phyloP scores from a whole-genome alignment of 2,797 vertebrate genomes.

The Euphonia xanthogaster region DNA sequence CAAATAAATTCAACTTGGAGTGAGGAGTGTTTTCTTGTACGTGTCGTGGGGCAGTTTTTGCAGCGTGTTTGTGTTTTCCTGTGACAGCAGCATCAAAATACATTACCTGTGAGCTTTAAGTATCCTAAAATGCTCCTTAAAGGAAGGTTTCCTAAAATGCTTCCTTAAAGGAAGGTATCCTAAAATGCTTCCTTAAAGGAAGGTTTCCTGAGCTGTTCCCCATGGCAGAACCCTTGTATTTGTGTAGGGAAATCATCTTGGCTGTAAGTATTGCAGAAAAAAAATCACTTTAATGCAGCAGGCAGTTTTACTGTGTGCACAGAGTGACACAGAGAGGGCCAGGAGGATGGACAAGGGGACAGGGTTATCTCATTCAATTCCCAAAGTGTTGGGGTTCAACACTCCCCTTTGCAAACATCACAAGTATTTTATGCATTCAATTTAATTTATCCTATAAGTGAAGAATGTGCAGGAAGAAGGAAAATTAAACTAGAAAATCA shows the following conservation, averaged over 20 bases:
- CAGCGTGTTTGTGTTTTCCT: not conserved
- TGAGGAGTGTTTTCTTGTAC: not conserved
- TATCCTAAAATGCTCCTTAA: not conserved
- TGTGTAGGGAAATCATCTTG: not conserved
- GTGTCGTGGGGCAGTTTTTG: not conserved
- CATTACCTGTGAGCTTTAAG: not conserved
- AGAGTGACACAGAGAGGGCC: not conserved
- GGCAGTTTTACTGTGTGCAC: not conserved
- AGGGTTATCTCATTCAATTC: not conserved
- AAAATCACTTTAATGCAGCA: accelerated
- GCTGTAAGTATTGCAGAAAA: not conserved
- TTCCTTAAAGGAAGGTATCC: not conserved
- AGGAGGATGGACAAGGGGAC: not conserved
- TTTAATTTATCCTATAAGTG: not conserved
- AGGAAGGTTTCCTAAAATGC: not conserved
- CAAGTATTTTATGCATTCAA: not conserved
- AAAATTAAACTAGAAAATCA: not conserved
- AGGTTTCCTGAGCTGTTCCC: not conserved
- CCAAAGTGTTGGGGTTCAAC: not conserved
- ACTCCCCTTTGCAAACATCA: not conserved
- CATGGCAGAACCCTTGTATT: not conserved
- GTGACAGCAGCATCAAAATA: not conserved
- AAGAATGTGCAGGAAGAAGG: not conserved
- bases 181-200: not conserved
- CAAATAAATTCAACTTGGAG: constrained; percentile 30